phyloP scores from a whole-genome alignment of 2,113 vertebrate genomes.

The Tinamus guttatus region DNA sequence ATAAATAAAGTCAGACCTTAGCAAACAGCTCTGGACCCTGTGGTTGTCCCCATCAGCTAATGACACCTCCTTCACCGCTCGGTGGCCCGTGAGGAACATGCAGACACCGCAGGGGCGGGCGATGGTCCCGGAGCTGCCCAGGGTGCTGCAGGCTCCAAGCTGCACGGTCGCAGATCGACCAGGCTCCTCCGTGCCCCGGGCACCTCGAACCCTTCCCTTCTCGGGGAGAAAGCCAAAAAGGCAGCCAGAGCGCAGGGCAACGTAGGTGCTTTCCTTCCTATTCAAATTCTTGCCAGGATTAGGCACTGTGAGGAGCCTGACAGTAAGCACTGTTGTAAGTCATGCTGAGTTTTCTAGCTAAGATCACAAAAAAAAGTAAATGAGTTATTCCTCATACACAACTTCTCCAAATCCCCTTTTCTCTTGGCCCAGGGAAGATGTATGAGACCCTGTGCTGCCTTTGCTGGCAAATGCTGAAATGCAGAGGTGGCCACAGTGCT shows the following conservation, averaged over 20 bases:
- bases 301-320: too few species aligned
- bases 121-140: not conserved
- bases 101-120: not conserved
- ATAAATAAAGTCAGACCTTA: too few species aligned
- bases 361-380: not conserved
- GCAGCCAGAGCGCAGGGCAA: not conserved
- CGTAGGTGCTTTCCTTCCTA: not conserved
- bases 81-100: accelerated
- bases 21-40: not conserved
- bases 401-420: not conserved
- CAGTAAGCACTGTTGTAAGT: not conserved
- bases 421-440: not conserved
- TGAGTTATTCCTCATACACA: not conserved
- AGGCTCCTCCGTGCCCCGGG: not conserved
- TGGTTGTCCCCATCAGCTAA: not conserved
- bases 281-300: not conserved
- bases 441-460: not conserved
- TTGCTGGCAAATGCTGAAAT: not conserved
- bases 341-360: not conserved
- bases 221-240: not conserved
- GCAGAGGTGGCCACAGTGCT: not conserved
- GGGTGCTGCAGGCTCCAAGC: not conserved
- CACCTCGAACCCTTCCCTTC: not conserved
- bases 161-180: not conserved
- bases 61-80: not conserved